Evolutionary conservation across 2,113 vertebrate genomes (phyloP).

Genomic region (Apaloderma vittatum): DNA sequence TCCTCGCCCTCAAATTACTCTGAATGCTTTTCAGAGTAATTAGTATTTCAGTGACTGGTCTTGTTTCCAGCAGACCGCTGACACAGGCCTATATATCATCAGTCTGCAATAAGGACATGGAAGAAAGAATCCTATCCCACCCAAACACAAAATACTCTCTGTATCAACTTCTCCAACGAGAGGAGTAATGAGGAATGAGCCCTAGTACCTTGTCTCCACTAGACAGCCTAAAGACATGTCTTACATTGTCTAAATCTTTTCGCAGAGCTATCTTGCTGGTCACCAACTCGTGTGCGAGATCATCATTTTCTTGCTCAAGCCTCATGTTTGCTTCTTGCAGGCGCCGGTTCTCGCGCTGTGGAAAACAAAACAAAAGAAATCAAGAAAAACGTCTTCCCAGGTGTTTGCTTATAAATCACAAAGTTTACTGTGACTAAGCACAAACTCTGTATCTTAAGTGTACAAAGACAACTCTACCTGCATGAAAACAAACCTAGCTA

Average conservation of each 20-base stretch:
- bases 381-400: not conserved
- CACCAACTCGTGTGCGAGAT: constrained; percentile 95
- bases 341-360: constrained; percentile 93
- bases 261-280: constrained; percentile 98
- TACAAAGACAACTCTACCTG: not conserved
- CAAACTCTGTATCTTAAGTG: fast-evolving
- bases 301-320: constrained; percentile 98
- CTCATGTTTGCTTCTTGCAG: constrained; percentile 99
- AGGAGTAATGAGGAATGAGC: not conserved
- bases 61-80: not conserved
- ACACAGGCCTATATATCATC: fast-evolving
- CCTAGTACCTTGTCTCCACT: not conserved
- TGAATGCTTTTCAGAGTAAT: not conserved
- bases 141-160: fast-evolving
- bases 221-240: not conserved
- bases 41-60: not conserved
- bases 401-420: not conserved
- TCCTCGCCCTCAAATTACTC: not conserved
- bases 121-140: not conserved
- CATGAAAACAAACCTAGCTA: not conserved
- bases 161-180: not conserved
- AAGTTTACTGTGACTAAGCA: not conserved
- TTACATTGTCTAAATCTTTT: constrained; percentile 97
- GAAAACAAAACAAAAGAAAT: not conserved
- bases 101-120: not conserved